phyloP scores from a whole-genome alignment of 2,797 vertebrate species.

The Anabas testudineus region DNA sequence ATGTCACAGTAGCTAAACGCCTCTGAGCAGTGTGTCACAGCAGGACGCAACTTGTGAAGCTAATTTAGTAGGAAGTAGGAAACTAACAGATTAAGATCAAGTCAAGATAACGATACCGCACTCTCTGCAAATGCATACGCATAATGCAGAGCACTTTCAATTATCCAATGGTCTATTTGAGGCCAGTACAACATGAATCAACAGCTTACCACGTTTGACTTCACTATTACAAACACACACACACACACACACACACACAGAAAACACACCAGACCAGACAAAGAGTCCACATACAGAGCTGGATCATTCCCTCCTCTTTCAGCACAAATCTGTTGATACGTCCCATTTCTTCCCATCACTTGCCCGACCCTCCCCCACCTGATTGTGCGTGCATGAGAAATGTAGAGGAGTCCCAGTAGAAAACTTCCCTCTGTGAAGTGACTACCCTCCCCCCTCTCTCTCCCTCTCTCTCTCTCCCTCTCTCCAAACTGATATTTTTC shows the following conservation, averaged over 20 bases:
- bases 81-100: slow-evolving; percentile 1
- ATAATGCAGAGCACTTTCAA: neutral
- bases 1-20: neutral
- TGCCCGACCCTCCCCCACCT: slow-evolving; percentile 13
- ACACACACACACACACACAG: slow-evolving; percentile 41
- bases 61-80: neutral
- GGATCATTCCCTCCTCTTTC: slow-evolving; percentile 32
- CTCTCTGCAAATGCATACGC: neutral
- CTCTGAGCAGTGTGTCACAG: neutral
- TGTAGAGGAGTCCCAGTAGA: slow-evolving; percentile 40
- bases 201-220: slow-evolving; percentile 59
- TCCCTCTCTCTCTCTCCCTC: no score
- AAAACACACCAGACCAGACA: slow-evolving; percentile 43
- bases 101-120: neutral
- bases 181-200: slow-evolving; percentile 42
- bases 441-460: slow-evolving; percentile 10
- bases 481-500: slow-evolving; percentile 17
- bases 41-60: neutral
- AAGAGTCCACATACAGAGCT: slow-evolving; percentile 34
- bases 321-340: slow-evolving; percentile 40
- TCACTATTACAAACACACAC: slow-evolving; percentile 47
- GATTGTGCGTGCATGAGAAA: slow-evolving; percentile 34
- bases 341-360: slow-evolving; percentile 43
- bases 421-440: slow-evolving; percentile 27
- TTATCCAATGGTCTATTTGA: slow-evolving; percentile 24